Evolutionary conservation across 2,797 vertebrate genomes (phyloP).

Genomic region (Lagocephalus sceleratus): DNA sequence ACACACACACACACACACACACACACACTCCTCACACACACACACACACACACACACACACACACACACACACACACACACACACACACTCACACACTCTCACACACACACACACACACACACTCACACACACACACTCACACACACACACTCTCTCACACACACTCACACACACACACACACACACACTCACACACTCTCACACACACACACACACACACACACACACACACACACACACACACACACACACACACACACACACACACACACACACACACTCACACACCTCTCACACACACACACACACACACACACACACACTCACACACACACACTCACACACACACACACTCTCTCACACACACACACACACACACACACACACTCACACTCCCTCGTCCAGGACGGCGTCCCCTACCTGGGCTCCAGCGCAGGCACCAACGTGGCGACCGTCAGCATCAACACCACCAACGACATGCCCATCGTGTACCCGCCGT

Average conservation of each 20-base stretch:
- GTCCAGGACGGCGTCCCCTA: conserved; percentile 83
- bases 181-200: conserved; percentile 8
- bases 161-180: conserved; percentile 19
- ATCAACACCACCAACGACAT: conserved; percentile 90
- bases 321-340: no score
- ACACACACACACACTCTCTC: not conserved
- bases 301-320: not conserved
- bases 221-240: conserved; percentile 22
- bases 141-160: not conserved
- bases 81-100: conserved; percentile 44
- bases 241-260: conserved; percentile 7
- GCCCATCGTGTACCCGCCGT: conserved; percentile 86
- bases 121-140: conserved; percentile 10
- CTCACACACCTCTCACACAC: not conserved
- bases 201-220: conserved; percentile 6
- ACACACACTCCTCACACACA: not conserved
- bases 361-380: not conserved
- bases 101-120: conserved; percentile 5
- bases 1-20: conserved; percentile 9
- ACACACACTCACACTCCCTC: not conserved
- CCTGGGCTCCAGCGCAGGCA: conserved; percentile 87
- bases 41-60: conserved; percentile 22
- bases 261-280: conserved; percentile 7
- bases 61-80: conserved; percentile 12
- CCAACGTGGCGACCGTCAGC: conserved; percentile 83